Conservation (phyloP, 1,140 invertebrate species). For the Trachelipus rathkii region DNA sequence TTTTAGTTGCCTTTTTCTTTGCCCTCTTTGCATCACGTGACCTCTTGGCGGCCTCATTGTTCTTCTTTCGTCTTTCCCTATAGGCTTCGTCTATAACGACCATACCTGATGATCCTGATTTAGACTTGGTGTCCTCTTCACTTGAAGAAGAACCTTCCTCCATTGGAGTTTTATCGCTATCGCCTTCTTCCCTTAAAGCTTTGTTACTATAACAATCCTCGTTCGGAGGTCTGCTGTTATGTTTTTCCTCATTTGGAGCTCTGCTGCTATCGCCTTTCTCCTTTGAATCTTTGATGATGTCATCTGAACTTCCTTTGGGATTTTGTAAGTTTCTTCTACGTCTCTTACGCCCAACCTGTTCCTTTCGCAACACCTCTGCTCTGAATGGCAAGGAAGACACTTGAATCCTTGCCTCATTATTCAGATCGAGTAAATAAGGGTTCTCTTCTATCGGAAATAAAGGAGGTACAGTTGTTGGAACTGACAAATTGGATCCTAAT, state of each 20-base stretch:
- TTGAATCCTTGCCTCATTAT: background rate
- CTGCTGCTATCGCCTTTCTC: too few species aligned
- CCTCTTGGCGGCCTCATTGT: slow-evolving; percentile 95
- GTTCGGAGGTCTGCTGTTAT: background rate
- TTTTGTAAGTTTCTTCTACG: background rate
- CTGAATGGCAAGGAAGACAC: background rate
- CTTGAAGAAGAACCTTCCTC: background rate
- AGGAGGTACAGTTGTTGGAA: background rate
- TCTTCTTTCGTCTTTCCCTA: slow-evolving; percentile 92
- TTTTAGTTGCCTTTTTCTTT: slow-evolving; percentile 96
- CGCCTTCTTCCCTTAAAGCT: background rate
- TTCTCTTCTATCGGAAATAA: background rate
- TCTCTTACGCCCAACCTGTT: background rate
- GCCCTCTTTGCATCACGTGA: slow-evolving; percentile 90
- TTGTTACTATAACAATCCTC: background rate
- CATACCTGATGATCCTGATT: background rate
- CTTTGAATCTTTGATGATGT: too few species aligned
- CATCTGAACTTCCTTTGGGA: background rate
- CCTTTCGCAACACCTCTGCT: background rate
- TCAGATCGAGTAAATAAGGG: background rate
- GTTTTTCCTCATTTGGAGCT: background rate
- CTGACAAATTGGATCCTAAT: background rate
- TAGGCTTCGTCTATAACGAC: slow-evolving; percentile 87
- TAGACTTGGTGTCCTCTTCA: background rate
- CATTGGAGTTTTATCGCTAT: too few species aligned